These are phyloP conservation scores for Amblyopsis hoosieri DNA, from an alignment of 2,797 vertebrate genomes.

Conservation along the genomic window DNA sequence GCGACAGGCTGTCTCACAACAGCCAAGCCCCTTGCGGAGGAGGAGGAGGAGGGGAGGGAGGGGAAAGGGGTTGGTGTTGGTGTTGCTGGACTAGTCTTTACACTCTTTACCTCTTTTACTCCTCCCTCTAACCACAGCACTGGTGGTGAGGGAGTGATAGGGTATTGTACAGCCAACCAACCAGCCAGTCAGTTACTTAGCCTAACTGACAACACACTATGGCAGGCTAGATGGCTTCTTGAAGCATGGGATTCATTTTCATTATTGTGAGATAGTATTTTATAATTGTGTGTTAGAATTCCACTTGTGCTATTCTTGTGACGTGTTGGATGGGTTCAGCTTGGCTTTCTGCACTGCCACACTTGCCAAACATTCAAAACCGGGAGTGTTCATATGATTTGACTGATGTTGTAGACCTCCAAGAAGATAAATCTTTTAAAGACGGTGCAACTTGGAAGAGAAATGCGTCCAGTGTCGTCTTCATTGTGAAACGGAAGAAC, in stretches of 20 bases:
- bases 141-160: constrained; percentile 46
- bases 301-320: constrained; percentile 15
- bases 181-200: constrained; percentile 37
- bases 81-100: constrained; percentile 30
- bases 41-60: neutral
- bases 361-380: constrained; percentile 23
- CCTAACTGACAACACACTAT: constrained; percentile 27
- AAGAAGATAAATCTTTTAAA: constrained; percentile 27
- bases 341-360: constrained; percentile 24
- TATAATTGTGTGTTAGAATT: constrained; percentile 6
- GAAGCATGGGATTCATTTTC: neutral
- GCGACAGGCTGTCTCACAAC: constrained; percentile 37
- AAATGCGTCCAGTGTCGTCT: constrained; percentile 1
- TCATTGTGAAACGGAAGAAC: constrained; percentile 6
- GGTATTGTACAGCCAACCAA: constrained; percentile 28
- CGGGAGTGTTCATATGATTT: constrained; percentile 22
- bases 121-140: constrained; percentile 43
- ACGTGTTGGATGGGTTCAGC: constrained; percentile 8
- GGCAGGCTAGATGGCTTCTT: constrained; percentile 14
- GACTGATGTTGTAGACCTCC: constrained; percentile 24
- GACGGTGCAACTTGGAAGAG: constrained; percentile 47
- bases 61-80: too few species aligned
- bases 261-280: too few species aligned
- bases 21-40: neutral
- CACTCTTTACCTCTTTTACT: constrained; percentile 41